phyloP scores from a whole-genome alignment of 37 sponge, comb jelly and placozoan genomes.

The Trichoplax adhaerens region DNA sequence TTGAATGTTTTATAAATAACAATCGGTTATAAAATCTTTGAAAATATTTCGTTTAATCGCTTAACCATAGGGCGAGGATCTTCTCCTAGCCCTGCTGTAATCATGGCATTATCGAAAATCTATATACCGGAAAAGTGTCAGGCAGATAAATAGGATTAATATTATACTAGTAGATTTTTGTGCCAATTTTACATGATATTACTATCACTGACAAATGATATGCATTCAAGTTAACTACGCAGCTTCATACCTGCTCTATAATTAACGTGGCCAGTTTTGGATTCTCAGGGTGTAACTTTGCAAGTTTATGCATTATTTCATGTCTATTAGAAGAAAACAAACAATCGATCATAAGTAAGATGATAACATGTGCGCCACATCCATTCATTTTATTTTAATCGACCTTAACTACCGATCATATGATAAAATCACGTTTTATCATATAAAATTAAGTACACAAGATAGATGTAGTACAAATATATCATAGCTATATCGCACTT shows the following conservation, averaged over 20 bases:
- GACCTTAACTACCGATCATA: no score
- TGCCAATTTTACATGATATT: background rate
- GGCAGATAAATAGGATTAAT: background rate
- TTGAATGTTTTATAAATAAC: no score
- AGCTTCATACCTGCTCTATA: slow-evolving; percentile 6
- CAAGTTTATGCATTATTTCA: slow-evolving; percentile 5
- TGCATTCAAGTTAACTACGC: background rate
- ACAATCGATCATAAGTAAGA: background rate
- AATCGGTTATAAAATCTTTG: background rate
- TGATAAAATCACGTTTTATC: no score
- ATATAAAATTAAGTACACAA: no score
- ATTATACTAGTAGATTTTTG: no score
- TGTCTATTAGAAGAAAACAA: slow-evolving; percentile 4
- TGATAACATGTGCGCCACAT: no score
- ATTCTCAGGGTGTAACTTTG: background rate
- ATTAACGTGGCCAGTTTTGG: slow-evolving; percentile 8
- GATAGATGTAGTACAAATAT: no score
- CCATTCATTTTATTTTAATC: no score
- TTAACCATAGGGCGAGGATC: slow-evolving; percentile 31
- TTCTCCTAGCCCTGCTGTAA: slow-evolving; percentile 26
- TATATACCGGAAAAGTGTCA: background rate
- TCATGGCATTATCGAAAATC: slow-evolving; percentile 29
- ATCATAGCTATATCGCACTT: background rate
- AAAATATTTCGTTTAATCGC: slow-evolving; percentile 15
- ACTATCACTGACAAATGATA: background rate